A percentile compares a stretch with the other conserved stretches of the same genome.
phyloP scores from a whole-genome alignment of 2,888 invertebrate species.

The Cataglyphis rosenhaueri region DNA sequence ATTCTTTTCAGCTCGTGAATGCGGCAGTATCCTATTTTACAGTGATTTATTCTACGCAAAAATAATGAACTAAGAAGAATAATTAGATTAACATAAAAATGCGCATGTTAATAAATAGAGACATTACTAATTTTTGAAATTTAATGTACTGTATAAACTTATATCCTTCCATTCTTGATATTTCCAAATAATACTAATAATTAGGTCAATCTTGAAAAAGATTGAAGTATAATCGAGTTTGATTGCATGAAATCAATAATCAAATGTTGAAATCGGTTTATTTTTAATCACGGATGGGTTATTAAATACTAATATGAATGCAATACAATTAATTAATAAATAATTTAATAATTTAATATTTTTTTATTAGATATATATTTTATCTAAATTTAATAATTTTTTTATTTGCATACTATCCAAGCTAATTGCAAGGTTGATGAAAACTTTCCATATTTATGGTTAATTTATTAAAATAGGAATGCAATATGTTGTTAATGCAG shows the following conservation, averaged over 20 bases:
- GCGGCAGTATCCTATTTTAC: slow-evolving; percentile 16
- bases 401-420: background rate
- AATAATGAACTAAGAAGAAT: background rate
- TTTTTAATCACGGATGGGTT: no score
- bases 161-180: background rate
- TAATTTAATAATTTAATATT: background rate
- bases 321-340: background rate
- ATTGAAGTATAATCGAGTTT: no score
- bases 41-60: background rate
- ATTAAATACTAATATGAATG: background rate
- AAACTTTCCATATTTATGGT: no score
- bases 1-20: slow-evolving; percentile 4
- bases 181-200: no score
- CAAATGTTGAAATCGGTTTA: no score
- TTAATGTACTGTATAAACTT: background rate
- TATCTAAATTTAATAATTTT: no score
- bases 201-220: no score
- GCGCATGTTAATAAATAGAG: background rate
- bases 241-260: no score
- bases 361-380: background rate
- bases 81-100: background rate
- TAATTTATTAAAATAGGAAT: no score
- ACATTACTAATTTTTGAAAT: background rate
- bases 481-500: no score
- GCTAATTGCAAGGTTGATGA: background rate